phyloP scores from a whole-genome alignment of 1,140 invertebrate species.

The Protaetia brevitarsis region DNA sequence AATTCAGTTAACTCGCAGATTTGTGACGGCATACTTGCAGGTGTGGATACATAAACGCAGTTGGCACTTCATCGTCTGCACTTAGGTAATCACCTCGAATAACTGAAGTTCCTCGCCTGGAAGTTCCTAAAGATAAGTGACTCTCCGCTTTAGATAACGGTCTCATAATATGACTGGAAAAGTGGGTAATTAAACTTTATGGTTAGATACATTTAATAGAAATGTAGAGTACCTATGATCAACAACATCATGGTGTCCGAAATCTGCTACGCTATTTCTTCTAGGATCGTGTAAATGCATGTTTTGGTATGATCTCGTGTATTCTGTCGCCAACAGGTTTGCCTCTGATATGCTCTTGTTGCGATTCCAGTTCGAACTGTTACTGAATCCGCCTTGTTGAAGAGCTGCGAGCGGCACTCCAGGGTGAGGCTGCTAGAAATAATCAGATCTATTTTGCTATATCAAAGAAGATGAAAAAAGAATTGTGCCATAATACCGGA shows the following conservation, averaged over 20 bases:
- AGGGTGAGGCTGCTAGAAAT: constrained; percentile 33
- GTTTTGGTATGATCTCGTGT: constrained; percentile 37
- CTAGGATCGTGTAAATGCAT: constrained; percentile 51
- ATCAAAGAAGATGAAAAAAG: too few species aligned
- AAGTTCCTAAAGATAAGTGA: constrained; percentile 54
- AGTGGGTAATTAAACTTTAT: constrained; percentile 19
- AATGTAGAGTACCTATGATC: constrained; percentile 49
- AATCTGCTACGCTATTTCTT: constrained; percentile 65
- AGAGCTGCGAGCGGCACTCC: constrained; percentile 56
- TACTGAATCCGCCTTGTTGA: constrained; percentile 57
- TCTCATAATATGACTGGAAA: constrained; percentile 51
- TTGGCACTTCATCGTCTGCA: constrained; percentile 51
- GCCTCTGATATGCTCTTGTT: constrained; percentile 71
- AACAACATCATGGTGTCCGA: constrained; percentile 51
- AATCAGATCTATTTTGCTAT: not conserved
- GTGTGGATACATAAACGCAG: constrained; percentile 61
- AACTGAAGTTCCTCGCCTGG: constrained; percentile 52
- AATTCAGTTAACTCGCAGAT: not conserved
- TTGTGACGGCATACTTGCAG: constrained; percentile 51
- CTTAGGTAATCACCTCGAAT: constrained; percentile 53
- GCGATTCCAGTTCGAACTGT: constrained; percentile 54
- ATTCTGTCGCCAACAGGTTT: constrained; percentile 65
- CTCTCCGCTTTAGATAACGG: constrained; percentile 58
- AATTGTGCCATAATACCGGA: too few species aligned
- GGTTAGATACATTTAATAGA: not conserved